phyloP scores from a whole-genome alignment of 2,888 invertebrate species.

The Trichopoda pennipes region DNA sequence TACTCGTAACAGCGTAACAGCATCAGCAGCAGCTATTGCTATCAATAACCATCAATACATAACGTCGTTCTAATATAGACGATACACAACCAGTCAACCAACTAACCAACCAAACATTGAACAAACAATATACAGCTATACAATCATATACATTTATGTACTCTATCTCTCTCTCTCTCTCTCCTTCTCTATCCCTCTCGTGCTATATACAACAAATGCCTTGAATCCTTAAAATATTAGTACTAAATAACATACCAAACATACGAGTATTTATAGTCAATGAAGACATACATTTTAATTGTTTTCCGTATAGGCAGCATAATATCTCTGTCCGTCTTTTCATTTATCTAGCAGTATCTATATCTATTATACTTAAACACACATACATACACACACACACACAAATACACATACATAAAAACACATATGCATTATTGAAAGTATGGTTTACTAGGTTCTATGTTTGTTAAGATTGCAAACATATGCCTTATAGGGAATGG shows the following conservation, averaged over 20 bases:
- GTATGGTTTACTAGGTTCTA: too few species aligned
- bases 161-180: too few species aligned
- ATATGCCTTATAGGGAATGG: constrained; percentile 24
- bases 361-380: too few species aligned
- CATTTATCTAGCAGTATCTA: constrained; percentile 23
- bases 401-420: too few species aligned
- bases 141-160: constrained; percentile 1
- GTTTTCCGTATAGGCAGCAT: constrained; percentile 65
- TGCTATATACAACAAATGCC: constrained; percentile 25
- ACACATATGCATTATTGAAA: background rate
- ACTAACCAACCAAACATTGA: constrained; percentile 30
- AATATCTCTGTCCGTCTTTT: constrained; percentile 6
- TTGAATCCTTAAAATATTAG: constrained; percentile 19
- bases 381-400: constrained; percentile 35
- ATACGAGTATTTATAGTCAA: constrained; percentile 66
- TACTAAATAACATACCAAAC: constrained; percentile 54
- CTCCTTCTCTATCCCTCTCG: too few species aligned
- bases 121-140: constrained; percentile 7
- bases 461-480: constrained; percentile 12
- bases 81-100: constrained; percentile 45
- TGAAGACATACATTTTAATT: constrained; percentile 69
- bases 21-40: constrained; percentile 42
- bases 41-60: constrained; percentile 67
- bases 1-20: constrained; percentile 2
- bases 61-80: constrained; percentile 50